Conservation (phyloP, 2,888 invertebrate species). For the Ectobius pallidus region DNA sequence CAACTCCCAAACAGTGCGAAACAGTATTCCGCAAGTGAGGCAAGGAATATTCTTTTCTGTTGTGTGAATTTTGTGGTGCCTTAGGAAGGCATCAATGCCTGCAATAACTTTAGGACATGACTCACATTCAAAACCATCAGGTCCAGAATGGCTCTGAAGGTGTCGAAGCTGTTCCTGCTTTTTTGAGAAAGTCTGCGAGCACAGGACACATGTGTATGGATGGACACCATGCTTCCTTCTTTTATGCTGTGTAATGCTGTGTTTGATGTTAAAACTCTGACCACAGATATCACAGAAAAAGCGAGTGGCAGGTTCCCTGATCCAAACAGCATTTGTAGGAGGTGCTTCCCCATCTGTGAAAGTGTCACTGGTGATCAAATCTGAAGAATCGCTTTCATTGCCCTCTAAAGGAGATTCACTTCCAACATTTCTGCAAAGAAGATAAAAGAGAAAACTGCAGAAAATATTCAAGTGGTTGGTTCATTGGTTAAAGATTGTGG, state of each 20-base stretch:
- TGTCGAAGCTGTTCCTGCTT: slow-evolving; percentile 8
- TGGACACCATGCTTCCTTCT: slow-evolving; percentile 4
- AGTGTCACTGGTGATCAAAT: neutral
- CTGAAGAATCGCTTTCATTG: neutral
- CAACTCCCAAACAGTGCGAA: neutral
- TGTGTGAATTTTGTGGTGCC: neutral
- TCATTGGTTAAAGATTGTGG: neutral
- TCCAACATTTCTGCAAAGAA: neutral
- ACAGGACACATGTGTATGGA: neutral
- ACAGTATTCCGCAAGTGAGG: neutral
- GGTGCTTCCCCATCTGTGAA: neutral
- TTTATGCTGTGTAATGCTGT: neutral
- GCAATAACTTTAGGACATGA: slow-evolving; percentile 1
- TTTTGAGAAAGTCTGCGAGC: neutral
- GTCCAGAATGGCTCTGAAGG: slow-evolving; percentile 1
- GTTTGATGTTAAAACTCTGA: neutral
- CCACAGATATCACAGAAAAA: slow-evolving; percentile 7
- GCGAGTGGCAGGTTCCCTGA: neutral
- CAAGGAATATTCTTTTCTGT: slow-evolving; percentile 1
- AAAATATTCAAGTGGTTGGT: neutral
- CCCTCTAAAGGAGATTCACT: neutral
- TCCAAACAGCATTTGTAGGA: slow-evolving; percentile 8
- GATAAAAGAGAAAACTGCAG: neutral
- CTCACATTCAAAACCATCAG: slow-evolving; percentile 7
- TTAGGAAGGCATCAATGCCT: neutral